Base-by-base conservation (phyloP, 1,140 invertebrate genomes). In the Gerris buenoi region DNA sequence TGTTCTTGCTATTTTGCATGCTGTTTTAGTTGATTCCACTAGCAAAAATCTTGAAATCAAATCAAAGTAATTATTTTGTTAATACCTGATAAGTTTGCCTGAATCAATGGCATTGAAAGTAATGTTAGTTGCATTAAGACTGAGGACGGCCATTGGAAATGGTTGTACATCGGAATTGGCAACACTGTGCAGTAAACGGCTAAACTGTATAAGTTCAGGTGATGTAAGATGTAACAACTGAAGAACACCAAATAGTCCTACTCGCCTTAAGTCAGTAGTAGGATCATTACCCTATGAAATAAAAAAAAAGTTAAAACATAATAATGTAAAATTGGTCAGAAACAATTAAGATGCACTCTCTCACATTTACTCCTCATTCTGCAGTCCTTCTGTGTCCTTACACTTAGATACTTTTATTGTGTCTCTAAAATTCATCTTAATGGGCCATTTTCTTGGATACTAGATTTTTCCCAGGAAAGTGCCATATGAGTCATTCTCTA, bases 141-240 rank as follows among this genome's bases (percentile, higher is more conserved):
- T 78, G 74, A 83, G 81, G 3, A 83, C 76, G 74, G 80, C 79
- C 65, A 84, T 79, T 2, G 83, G 83, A 74, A 83, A 84, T 70
- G 83, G 79, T 75, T 82, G 76, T 26, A 72, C 75, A 29, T 77
- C 75, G 72, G 82, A 76, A n/a, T 79, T 74, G 58, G 82, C 81
- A 14, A 84, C 74, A 63, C 75, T 75, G 67, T 80, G 82, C 5
- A 83, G 76, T 68, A 80, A 77, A 60, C 73, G 72, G 0, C 79
- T 76, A 5, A 84, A 70, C n/a, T 76, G 69, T 13, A 73, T 64
- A 29, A 74, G 74, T n/a, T 76, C 72, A 22, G 76, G 73, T 25
- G 77, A 75, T 18, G 75, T 76, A 27, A 84, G 72, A 68, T 78
- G 77, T 1, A 84, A 72, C 2, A 82, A 73, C 67, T 83, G 79